phyloP scores from a whole-genome alignment of 2,113 vertebrate genomes.

The Forbesichthys agassizii region DNA sequence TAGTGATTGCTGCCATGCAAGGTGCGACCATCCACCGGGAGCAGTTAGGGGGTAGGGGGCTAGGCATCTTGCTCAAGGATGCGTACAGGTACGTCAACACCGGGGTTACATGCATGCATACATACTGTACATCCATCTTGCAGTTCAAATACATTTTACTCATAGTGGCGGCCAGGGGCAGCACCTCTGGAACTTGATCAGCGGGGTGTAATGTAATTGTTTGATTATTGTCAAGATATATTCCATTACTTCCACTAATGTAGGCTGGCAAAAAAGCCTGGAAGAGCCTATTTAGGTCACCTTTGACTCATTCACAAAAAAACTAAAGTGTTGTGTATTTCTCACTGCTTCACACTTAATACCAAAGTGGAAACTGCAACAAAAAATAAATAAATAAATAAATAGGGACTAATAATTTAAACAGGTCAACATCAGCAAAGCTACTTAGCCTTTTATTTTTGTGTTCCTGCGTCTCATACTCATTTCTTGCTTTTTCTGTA shows the following conservation, averaged over 20 bases:
- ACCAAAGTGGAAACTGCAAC: not conserved
- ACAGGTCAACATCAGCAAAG: no score
- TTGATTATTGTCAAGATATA: not conserved
- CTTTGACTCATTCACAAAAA: slow-evolving; percentile 6
- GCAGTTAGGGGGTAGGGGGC: no score
- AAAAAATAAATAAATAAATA: no score
- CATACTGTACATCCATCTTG: not conserved
- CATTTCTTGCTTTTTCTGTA: no score
- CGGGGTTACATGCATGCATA: no score
- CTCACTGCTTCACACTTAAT: not conserved
- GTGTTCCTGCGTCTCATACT: no score
- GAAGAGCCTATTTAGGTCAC: not conserved
- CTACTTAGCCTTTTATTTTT: no score
- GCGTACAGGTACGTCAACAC: no score
- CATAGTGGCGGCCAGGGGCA: not conserved
- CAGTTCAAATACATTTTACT: not conserved
- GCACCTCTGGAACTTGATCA: not conserved
- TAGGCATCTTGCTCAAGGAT: no score
- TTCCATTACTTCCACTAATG: slow-evolving; percentile 8
- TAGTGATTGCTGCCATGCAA: no score
- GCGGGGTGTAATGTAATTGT: not conserved
- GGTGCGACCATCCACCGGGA: no score
- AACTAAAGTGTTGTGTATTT: slow-evolving; percentile 4
- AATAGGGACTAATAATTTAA: no score
- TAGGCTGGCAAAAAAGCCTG: not conserved